These are phyloP conservation scores for Triplophysa dalaica DNA, from an alignment of 2,113 vertebrate genomes.

Conservation along the genomic window DNA sequence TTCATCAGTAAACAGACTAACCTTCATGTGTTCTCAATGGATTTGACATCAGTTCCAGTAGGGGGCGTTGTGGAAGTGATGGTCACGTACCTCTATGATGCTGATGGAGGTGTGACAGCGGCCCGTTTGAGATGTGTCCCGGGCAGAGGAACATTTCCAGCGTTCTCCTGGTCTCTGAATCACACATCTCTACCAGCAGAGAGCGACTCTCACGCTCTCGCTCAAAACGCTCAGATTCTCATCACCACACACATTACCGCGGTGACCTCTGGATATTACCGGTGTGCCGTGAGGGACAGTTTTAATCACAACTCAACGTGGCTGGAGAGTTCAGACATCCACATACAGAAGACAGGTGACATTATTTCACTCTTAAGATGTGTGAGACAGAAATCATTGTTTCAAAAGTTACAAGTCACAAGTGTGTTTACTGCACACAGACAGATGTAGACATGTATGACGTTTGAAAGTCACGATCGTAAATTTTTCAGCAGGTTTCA, in stretches of 20 bases:
- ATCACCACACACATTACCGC: conserved; percentile 55
- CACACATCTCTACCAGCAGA: conserved; percentile 54
- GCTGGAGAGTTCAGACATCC: conserved; percentile 64
- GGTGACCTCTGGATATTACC: conserved; percentile 65
- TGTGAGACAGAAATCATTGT: too few relatives aligned
- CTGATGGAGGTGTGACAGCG: conserved; percentile 47
- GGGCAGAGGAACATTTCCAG: conserved; percentile 69
- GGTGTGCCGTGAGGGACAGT: conserved; percentile 69
- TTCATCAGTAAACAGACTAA: not conserved
- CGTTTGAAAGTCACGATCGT: not conserved
- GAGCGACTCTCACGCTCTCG: not conserved
- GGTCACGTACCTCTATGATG: conserved; percentile 67
- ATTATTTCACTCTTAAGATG: too few relatives aligned
- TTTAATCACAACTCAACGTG: conserved; percentile 67
- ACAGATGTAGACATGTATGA: too few relatives aligned
- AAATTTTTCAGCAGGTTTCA: conserved; percentile 47
- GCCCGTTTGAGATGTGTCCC: conserved; percentile 63
- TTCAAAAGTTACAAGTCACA: too few relatives aligned
- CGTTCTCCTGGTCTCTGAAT: conserved; percentile 68
- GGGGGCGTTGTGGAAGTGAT: conserved; percentile 63
- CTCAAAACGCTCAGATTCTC: conserved; percentile 52
- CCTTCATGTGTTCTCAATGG: not conserved
- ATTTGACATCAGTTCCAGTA: conserved; percentile 65
- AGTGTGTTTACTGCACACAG: too few relatives aligned
- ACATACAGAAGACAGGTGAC: conserved; percentile 64